Base-by-base conservation (phyloP, 2,888 invertebrate genomes). In the Choristoneura rosaceana region DNA sequence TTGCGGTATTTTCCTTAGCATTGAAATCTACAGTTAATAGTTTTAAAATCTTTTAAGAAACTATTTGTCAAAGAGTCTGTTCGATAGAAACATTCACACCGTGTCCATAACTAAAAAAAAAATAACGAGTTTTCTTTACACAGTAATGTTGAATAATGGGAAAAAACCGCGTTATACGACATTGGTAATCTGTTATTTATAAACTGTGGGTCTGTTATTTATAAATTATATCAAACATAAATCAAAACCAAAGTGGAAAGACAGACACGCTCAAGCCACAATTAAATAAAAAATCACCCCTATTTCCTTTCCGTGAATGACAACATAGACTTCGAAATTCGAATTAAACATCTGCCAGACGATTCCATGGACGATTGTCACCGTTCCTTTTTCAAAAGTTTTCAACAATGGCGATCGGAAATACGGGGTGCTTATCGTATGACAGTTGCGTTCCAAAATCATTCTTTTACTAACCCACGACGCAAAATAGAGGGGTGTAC, bases 311-410 rank as follows among this genome's bases (percentile, higher is more conserved):
- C 82, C 82, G 84, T 86, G 81, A 79, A 74, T 79, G 82, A 78
- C 82, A 90, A 85, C 87, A 88, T 85, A 83, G 87, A 89, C 90
- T 90, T 89, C 85, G 85, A 87, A 83, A 87, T 84, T 83, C 50
- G 64, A 64, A 50, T 64, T 64, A 80, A 79, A 87, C 91, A 92
- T 91, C 92, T 92, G 92, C 87, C 87, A 87, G 87, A 88, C 84
- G 87, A 91, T 88, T 89, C 86, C 80, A 78, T 55, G 25, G 77
- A 76, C 84, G 84, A 87, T 88, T 87, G 90, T 90, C 82, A 79
- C 64, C 64, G 64, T 78, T 80, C 78, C 84, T 74, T 84, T 84
- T 83, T 82, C 75, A 77, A 82, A 52, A 80, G 80, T 79, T 79
- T 77, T 76, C 79, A 81, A 81, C 82, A 82, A 81, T 75, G 77